Percentiles rank a stretch among this genome's conserved stretches.
phyloP scores from a whole-genome alignment of 2,888 invertebrate genomes.

The Lasioglossum figueresi region DNA sequence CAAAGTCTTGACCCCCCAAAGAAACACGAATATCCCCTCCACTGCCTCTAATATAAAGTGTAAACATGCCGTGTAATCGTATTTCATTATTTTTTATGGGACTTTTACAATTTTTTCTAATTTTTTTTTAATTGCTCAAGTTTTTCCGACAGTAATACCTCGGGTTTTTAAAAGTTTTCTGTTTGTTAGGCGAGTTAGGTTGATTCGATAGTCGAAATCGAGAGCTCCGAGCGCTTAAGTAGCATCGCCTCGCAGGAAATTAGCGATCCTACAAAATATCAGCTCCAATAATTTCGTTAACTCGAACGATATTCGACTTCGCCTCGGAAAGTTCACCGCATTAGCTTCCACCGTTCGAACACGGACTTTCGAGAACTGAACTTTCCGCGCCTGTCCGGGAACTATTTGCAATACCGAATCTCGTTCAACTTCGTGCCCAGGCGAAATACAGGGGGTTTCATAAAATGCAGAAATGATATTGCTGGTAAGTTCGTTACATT shows the following conservation, averaged over 20 bases:
- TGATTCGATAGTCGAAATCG: neutral
- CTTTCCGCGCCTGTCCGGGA: conserved; percentile 1
- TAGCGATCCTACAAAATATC: conserved; percentile 14
- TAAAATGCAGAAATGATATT: neutral
- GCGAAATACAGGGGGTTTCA: neutral
- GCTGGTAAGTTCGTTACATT: neutral
- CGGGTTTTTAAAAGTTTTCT: neutral
- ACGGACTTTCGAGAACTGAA: conserved; percentile 19
- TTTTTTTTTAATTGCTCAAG: no score
- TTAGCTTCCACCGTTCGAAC: conserved; percentile 16
- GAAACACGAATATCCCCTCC: no score
- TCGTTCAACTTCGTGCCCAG: conserved; percentile 5
- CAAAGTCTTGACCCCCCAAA: no score
- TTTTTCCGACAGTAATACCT: neutral
- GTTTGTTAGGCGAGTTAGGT: neutral
- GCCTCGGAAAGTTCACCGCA: conserved; percentile 5
- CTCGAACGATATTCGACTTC: conserved; percentile 16
- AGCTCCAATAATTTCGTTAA: conserved; percentile 23
- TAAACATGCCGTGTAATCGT: no score
- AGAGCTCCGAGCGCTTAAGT: neutral
- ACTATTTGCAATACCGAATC: conserved; percentile 12
- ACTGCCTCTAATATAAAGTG: no score
- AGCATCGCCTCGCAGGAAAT: conserved; percentile 6
- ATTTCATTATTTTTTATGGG: no score
- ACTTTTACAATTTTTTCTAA: no score